Evolutionary conservation across 1,140 invertebrate genomes (phyloP), one percentile per base, ranked within the genome.

Genomic region (Philaenus spumarius): DNA sequence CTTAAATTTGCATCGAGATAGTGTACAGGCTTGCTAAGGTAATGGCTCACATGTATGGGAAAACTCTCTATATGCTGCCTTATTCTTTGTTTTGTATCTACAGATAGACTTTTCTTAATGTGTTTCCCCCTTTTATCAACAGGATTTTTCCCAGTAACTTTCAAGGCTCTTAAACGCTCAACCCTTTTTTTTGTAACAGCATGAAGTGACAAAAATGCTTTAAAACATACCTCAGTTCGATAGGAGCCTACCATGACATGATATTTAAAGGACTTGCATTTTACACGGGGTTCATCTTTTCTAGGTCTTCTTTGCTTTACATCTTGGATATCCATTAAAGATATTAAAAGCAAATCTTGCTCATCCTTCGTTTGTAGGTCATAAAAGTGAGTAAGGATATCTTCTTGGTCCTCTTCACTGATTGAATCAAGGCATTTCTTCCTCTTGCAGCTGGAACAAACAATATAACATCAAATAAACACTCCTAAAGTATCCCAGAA

Each of bases 151-250:
- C 30, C 39, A 14, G 35, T 19, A 19, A 14, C 35, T 40, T 54
- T 54, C 20, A 54, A 30, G 17, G 17, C 22, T 37, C 51, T 54
- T 37, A 54, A 54, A 12, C 14, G 17, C 9, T 19, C 35, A 35
- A 54, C 30, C 35, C 39, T 3, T 37, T 54, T 19, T 15, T 26
- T 14, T 26, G 51, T 54, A 14, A 54, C 35, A 17, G 39, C 17
- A 37, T 54, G 51, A 37, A 54, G 51, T 30, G 51, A 37, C 15
- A 54, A 35, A 20, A 54, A 19, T 15, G 39, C 39, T 37, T 54
- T 54, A 3, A 39, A 39, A 14, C 19, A 19, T 54, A 54, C 30
- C 30, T 17, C 39, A 24, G 35, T 6, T 37, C 30, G 17, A 14
- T 17, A 30, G 17, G 30, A 40, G 14, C 15, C 17, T 5, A 54